Evolutionary conservation across 2,113 vertebrate genomes (phyloP), one percentile per base, ranked within the genome.

Genomic region (Tiliqua scincoides): DNA sequence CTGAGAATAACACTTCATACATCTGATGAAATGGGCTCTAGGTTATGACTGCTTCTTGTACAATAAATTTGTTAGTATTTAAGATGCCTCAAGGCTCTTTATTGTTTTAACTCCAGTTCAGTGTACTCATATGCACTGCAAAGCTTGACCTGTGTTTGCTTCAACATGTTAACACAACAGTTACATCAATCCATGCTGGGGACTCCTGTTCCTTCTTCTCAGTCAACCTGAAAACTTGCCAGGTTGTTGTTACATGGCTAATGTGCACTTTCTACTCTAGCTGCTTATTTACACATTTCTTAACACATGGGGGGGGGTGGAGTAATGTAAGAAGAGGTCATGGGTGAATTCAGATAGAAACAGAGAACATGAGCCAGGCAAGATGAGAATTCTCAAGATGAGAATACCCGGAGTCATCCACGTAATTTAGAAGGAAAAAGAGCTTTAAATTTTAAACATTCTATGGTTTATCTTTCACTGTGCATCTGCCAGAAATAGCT

Each of bases 401-500:
- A 21, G 27, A 80, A 48, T 15, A 20, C 37, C 30, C 9, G 10
- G 30, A 21, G 43, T 9, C 27, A 17, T 40, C 4, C 30, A 30
- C 52, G 37, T 30, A 23, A 15, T 43, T 79, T 79, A 37, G 6
- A 40, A 32, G 4, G 10, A 11, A 88, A 83, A 84, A 43, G 74
- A 0, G 88, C 73, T 80, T 54, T 90, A 74, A 77, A 88, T 43
- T 35, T 79, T 40, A 82, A 27, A 52, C 57, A 37, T 30, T 83
- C 3, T 5, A 87, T 59, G 88, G 10, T 63, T 82, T 91, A 75
- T 86, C 48, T 14, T 85, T 61, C 85, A 30, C 79, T 87, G 82
- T 14, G 85, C 79, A 86, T n/a, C 52, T 1, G 3, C 18, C 81
- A 8, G 6, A 88, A 86, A 85, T 57, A 63, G 30, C 70, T 81